Evolutionary conservation across 1,140 invertebrate genomes (phyloP).

Genomic region (Chelonus insularis): DNA sequence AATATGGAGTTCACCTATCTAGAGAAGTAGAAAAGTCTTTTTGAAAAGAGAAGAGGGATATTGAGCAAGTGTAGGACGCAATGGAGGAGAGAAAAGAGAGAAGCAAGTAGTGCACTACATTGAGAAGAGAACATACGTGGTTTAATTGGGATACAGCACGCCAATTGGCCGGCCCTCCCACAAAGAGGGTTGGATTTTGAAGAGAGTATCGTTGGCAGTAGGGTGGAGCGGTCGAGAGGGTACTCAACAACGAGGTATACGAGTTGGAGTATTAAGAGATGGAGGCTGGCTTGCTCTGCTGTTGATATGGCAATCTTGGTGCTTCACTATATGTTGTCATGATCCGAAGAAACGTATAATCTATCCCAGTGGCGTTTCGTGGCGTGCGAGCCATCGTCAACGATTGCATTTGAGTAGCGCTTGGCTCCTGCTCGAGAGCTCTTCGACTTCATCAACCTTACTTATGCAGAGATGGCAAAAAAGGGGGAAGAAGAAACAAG

Average conservation of each 20-base stretch:
- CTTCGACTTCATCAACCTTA: constrained; percentile 22
- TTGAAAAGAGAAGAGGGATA: constrained; percentile 14
- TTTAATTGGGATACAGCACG: constrained; percentile 32
- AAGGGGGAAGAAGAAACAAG: constrained; percentile 34
- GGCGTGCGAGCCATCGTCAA: constrained; percentile 22
- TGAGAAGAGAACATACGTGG: constrained; percentile 15
- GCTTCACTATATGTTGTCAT: not conserved
- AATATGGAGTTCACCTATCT: too few species aligned
- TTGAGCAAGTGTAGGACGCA: constrained; percentile 21
- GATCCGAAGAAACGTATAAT: not conserved
- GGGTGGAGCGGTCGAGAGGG: constrained; percentile 51
- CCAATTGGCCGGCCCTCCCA: constrained; percentile 44
- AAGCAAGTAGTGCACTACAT: constrained; percentile 19
- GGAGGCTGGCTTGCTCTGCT: constrained; percentile 1
- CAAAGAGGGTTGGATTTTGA: constrained; percentile 50
- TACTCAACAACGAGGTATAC: constrained; percentile 31
- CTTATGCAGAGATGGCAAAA: constrained; percentile 13
- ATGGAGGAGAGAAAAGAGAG: constrained; percentile 4
- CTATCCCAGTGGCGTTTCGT: constrained; percentile 19
- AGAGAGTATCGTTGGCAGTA: constrained; percentile 44
- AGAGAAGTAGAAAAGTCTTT: too few species aligned
- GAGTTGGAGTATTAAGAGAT: not conserved
- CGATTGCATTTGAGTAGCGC: constrained; percentile 6
- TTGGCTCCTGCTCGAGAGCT: constrained; percentile 16
- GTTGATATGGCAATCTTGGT: constrained; percentile 3